Percentiles rank a stretch among this genome's conserved stretches.
Evolutionary conservation across 2,113 vertebrate genomes (phyloP).

Genomic region (Embiotoca jacksoni): DNA sequence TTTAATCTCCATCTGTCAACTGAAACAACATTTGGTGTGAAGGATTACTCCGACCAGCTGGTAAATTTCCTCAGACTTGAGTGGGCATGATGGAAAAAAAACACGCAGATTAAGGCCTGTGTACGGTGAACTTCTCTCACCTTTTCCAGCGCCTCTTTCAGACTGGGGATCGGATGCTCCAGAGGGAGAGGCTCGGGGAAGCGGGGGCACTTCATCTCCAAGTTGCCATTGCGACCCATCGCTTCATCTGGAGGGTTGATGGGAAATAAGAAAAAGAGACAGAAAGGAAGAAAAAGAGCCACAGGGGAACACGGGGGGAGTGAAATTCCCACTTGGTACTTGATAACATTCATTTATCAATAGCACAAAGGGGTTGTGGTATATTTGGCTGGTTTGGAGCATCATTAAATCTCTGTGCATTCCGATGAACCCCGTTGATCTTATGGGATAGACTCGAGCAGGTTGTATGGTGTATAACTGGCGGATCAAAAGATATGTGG

Average conservation of each 20-base stretch:
- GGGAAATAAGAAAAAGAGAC: slow-evolving; percentile 1
- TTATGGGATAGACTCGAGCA: not conserved
- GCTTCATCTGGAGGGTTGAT: slow-evolving; percentile 64
- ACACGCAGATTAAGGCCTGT: slow-evolving; percentile 13
- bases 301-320: not conserved
- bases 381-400: not conserved
- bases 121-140: slow-evolving; percentile 72
- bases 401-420: slow-evolving; percentile 24
- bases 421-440: slow-evolving; percentile 12
- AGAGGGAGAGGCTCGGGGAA: slow-evolving; percentile 89
- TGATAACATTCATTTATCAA: slow-evolving; percentile 6
- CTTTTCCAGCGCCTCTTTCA: slow-evolving; percentile 94
- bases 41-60: slow-evolving; percentile 62
- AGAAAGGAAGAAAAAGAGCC: not conserved
- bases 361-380: not conserved
- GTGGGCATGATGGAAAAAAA: slow-evolving; percentile 4
- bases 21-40: slow-evolving; percentile 51
- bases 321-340: slow-evolving; percentile 31
- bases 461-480: not conserved
- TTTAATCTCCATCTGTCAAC: slow-evolving; percentile 74
- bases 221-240: slow-evolving; percentile 57
- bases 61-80: slow-evolving; percentile 53
- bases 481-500: slow-evolving; percentile 15
- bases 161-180: slow-evolving; percentile 90
- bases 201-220: slow-evolving; percentile 89